phyloP scores from a whole-genome alignment of 2,797 vertebrate genomes.

The Hirundo rustica region DNA sequence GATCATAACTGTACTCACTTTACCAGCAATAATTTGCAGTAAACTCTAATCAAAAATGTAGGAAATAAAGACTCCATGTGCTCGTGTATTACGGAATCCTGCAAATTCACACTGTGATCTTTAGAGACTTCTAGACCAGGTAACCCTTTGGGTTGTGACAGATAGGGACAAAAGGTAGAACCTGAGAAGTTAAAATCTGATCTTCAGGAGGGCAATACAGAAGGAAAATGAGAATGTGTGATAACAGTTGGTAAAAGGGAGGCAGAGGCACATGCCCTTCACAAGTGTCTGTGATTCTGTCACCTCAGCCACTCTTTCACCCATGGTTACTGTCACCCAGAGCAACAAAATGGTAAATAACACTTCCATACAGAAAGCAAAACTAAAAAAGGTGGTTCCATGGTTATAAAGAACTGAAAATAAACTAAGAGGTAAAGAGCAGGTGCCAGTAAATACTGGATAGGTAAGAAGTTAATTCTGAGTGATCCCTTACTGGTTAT shows the following conservation, averaged over 20 bases:
- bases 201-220: neutral
- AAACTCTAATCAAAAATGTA: neutral
- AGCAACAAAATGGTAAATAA: neutral
- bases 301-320: neutral
- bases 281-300: neutral
- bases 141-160: neutral
- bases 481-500: neutral
- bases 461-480: neutral
- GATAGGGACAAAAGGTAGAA: neutral
- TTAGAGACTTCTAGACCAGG: neutral
- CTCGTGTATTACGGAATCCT: accelerated
- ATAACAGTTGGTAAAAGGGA: neutral
- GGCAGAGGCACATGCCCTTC: neutral
- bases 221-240: neutral
- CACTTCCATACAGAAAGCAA: neutral
- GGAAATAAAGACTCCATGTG: neutral
- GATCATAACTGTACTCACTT: neutral
- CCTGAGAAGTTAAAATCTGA: neutral
- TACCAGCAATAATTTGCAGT: neutral
- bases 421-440: neutral
- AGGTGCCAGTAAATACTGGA: neutral
- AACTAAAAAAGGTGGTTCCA: neutral
- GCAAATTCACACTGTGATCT: neutral
- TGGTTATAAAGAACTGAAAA: neutral
- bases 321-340: neutral